These are phyloP conservation scores for Exaiptasia diaphana DNA, from an alignment of 64 coral and sea anemone genomes.

Conservation along the genomic window DNA sequence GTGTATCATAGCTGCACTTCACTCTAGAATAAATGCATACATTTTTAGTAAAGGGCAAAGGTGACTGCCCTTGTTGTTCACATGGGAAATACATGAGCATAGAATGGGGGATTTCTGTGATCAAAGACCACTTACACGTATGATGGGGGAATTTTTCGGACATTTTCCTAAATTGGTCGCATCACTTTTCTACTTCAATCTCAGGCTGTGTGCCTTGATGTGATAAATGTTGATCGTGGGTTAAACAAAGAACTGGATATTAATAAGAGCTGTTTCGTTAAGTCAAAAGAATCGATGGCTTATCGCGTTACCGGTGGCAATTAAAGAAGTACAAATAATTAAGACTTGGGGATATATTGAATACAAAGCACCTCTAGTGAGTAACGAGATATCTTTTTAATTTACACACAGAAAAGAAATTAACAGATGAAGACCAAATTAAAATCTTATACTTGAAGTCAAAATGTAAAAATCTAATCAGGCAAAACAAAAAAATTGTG, in stretches of 20 bases:
- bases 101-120: too few relatives aligned
- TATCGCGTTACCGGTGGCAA: slow-evolving; percentile 26
- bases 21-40: slow-evolving; percentile 2
- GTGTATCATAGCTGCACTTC: neutral
- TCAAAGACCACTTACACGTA: too few relatives aligned
- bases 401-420: slow-evolving; percentile 31
- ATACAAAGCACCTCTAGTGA: slow-evolving; percentile 32
- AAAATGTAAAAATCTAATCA: slow-evolving; percentile 22
- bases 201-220: too few relatives aligned
- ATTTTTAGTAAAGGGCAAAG: slow-evolving; percentile 30
- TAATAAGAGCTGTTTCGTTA: slow-evolving; percentile 8
- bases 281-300: slow-evolving; percentile 22
- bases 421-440: slow-evolving; percentile 15
- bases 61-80: neutral
- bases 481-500: neutral
- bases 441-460: neutral
- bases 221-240: neutral
- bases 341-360: slow-evolving; percentile 6
- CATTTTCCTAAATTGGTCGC: too few relatives aligned
- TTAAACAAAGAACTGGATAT: slow-evolving; percentile 15
- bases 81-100: too few relatives aligned
- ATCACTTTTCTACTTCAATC: too few relatives aligned
- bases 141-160: too few relatives aligned
- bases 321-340: slow-evolving; percentile 22
- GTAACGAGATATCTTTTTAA: slow-evolving; percentile 34